Conservation (phyloP, 2,888 invertebrate genomes). For the Sinotaia quadrata region DNA sequence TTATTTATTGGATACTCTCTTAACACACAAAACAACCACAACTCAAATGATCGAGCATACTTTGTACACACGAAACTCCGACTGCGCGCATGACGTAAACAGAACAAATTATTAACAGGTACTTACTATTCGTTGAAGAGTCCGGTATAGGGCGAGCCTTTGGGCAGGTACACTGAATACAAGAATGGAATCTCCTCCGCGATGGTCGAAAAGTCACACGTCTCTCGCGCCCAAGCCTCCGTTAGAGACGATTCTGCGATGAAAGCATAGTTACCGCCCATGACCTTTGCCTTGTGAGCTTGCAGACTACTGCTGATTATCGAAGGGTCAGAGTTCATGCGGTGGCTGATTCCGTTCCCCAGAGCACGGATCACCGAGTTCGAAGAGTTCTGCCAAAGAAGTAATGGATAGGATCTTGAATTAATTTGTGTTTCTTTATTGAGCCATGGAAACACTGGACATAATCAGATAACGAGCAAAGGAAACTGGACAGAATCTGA, state of each 20-base stretch:
- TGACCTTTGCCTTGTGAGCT: conserved; percentile 50
- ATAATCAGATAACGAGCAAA: no score
- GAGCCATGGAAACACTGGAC: no score
- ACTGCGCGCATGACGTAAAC: no score
- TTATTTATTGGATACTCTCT: no score
- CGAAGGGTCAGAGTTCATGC: conserved; percentile 46
- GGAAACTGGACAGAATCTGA: no score
- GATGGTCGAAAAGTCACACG: conserved; percentile 58
- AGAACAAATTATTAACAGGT: no score
- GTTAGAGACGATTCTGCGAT: conserved; percentile 52
- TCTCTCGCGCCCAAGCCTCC: conserved; percentile 45
- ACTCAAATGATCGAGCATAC: no score
- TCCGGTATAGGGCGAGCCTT: conserved; percentile 52
- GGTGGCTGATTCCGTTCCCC: conserved; percentile 38
- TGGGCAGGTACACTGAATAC: conserved; percentile 59
- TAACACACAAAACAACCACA: no score
- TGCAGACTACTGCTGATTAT: conserved; percentile 38
- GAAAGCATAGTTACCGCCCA: conserved; percentile 40
- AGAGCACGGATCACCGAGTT: conserved; percentile 22
- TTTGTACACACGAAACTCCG: no score
- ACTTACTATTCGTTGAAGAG: conserved; percentile 60
- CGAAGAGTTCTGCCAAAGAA: conserved; percentile 1
- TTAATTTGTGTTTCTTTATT: no score
- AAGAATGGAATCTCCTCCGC: conserved; percentile 55
- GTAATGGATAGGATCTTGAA: no score